phyloP scores from a whole-genome alignment of 2,113 vertebrate species.

The Actinemys pallida region DNA sequence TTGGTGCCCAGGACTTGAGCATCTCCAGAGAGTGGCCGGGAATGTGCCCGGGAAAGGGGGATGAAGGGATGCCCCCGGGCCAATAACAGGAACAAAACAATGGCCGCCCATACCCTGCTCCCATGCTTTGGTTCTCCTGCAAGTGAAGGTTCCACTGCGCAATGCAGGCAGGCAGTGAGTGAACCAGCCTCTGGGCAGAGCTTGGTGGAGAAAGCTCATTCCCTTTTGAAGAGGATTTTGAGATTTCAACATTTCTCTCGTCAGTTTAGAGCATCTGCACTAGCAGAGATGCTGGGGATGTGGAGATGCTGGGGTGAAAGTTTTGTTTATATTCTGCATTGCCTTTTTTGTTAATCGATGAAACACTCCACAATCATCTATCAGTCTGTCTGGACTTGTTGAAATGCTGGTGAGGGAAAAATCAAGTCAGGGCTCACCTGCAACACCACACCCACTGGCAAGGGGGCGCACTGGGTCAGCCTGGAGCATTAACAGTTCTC shows the following conservation, averaged over 20 bases:
- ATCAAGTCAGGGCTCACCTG: neutral
- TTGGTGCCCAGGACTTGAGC: neutral
- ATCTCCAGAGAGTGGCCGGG: neutral
- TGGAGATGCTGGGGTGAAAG: too few relatives aligned
- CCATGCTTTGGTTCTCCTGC: neutral
- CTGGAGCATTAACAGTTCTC: neutral
- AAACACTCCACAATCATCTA: neutral
- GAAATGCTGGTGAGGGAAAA: neutral
- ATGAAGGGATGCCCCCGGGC: neutral
- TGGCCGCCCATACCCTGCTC: neutral
- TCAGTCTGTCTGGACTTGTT: neutral
- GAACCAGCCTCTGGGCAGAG: neutral
- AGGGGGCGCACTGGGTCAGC: neutral
- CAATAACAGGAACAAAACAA: neutral
- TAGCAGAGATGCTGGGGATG: too few relatives aligned
- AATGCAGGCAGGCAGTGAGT: neutral
- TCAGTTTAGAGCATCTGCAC: too few relatives aligned
- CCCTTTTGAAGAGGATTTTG: neutral
- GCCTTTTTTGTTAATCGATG: too few relatives aligned
- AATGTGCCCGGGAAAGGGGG: neutral
- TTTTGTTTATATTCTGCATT: too few relatives aligned
- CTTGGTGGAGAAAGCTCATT: neutral
- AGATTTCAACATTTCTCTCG: too few relatives aligned
- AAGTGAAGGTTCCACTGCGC: neutral
- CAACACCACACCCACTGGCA: neutral